Evolutionary conservation across 1,140 invertebrate species (phyloP), one percentile per base, ranked within the genome.

Genomic region (Thereuonema tuberculata): DNA sequence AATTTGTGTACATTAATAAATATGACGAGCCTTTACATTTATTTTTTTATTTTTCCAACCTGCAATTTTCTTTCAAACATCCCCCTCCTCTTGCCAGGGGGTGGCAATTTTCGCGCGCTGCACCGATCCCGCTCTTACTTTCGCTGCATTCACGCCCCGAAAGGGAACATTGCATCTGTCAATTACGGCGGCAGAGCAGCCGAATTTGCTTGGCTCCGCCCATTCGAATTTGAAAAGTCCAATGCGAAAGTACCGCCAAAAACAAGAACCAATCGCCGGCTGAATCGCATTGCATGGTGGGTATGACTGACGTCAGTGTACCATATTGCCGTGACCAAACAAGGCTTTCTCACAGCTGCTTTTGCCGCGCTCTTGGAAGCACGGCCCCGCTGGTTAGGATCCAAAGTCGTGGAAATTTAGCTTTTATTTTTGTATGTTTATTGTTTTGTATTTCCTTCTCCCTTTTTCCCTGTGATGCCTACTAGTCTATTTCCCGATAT

Each of bases 401-500:
- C 53, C 28, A 28, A 55, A 26, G 53, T 55, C 53, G 53, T n/a
- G 53, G 53, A 55, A 29, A 55, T 55, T 55, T 55, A 55, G 53
- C 26, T 50, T 50, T 55, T 55, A 55, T 55, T 55, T 55, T 55
- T 55, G 26, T 55, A 55, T 23, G 26, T 55, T 55, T 29, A 12
- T 14, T 55, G 25, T 26, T 55, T 55, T 55, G 25, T 26, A 26
- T 26, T 25, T 55, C 53, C 53, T 25, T 21, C 27, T 12, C 14
- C 24, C 53, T n/a, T 27, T 9, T 55, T n/a, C 37, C 53, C 53
- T 55, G 53, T 55, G 59, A 88, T 89, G 86, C 86, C 86, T 69
- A 82, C 85, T 67, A 86, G 81, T 76, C 74, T 89, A 63, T 87
- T 88, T 76, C 78, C 80, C 69, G 87, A 89, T 61, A 83, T 87